Conservation (phyloP, 1,140 invertebrate species). For the Drosophila carrolli region DNA sequence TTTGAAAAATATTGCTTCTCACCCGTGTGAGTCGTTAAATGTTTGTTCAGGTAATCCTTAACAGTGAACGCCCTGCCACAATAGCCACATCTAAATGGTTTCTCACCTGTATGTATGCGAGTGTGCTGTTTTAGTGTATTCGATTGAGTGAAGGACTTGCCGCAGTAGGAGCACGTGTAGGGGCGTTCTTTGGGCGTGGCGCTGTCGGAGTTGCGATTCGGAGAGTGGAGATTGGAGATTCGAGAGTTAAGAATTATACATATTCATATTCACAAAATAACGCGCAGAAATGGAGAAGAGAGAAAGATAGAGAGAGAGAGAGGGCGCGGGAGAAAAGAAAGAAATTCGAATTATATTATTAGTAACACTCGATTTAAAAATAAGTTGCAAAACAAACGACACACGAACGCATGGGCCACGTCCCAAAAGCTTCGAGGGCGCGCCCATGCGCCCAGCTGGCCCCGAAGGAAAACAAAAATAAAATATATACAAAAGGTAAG, state of each 20-base stretch:
- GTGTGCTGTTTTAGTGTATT: constrained; percentile 85
- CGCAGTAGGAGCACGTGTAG: constrained; percentile 90
- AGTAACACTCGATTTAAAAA: constrained; percentile 71
- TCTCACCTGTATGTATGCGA: constrained; percentile 85
- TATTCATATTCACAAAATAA: constrained; percentile 43
- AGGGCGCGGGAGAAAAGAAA: constrained; percentile 59
- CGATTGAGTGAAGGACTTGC: constrained; percentile 88
- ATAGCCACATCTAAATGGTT: constrained; percentile 85
- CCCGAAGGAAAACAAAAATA: constrained; percentile 74
- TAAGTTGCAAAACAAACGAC: constrained; percentile 85
- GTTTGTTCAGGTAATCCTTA: constrained; percentile 85
- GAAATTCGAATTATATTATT: constrained; percentile 79
- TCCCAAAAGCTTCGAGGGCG: constrained; percentile 86
- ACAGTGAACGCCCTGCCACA: constrained; percentile 85
- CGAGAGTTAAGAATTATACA: constrained; percentile 61
- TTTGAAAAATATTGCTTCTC: constrained; percentile 84
- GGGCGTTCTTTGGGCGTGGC: constrained; percentile 84
- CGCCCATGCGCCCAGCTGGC: constrained; percentile 86
- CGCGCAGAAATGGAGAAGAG: constrained; percentile 38
- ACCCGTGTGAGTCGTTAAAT: constrained; percentile 85
- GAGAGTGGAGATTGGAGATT: constrained; percentile 50
- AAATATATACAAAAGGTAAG: constrained; percentile 55
- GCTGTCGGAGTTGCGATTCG: constrained; percentile 60
- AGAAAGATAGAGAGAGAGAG: constrained; percentile 42
- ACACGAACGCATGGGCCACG: constrained; percentile 91